Conservation (phyloP, 1,140 invertebrate genomes). For the Tachypleus tridentatus region DNA sequence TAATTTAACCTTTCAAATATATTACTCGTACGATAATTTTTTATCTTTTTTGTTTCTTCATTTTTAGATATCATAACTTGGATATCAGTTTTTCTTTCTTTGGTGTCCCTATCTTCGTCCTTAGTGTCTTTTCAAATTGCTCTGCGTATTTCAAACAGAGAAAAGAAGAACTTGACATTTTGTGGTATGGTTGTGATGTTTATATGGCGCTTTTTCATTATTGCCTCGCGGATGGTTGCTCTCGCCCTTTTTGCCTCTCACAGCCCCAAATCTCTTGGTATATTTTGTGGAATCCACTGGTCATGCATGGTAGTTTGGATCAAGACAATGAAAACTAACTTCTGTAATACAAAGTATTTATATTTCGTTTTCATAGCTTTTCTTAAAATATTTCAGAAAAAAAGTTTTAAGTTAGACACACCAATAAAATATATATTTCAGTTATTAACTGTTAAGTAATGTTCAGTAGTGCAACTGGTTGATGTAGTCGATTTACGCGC, state of each 20-base stretch:
- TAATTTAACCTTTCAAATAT: too few relatives aligned
- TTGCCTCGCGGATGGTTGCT: constrained; percentile 46
- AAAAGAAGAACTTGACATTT: constrained; percentile 55
- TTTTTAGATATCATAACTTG: too few relatives aligned
- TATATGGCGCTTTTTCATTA: constrained; percentile 63
- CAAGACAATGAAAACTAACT: constrained; percentile 26
- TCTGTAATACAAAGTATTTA: constrained; percentile 23
- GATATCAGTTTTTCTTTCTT: constrained; percentile 55
- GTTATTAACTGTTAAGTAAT: too few relatives aligned
- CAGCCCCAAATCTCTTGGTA: constrained; percentile 44
- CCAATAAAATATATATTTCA: too few relatives aligned
- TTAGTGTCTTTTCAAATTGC: constrained; percentile 68
- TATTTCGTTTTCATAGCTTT: neutral
- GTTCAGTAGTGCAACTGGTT: too few relatives aligned
- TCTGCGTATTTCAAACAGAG: constrained; percentile 54
- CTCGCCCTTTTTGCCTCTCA: constrained; percentile 34
- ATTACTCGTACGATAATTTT: too few relatives aligned
- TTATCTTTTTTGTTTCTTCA: too few relatives aligned
- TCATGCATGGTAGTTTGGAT: constrained; percentile 57
- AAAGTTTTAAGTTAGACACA: too few relatives aligned
- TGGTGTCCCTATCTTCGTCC: constrained; percentile 70
- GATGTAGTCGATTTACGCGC: too few relatives aligned
- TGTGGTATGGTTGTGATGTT: constrained; percentile 53
- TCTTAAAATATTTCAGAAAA: too few relatives aligned
- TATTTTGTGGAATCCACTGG: constrained; percentile 56